A percentile compares a stretch with the other conserved stretches of the same genome.
Evolutionary conservation across 2,888 invertebrate species (phyloP).

Genomic region (Venusia cambrica): DNA sequence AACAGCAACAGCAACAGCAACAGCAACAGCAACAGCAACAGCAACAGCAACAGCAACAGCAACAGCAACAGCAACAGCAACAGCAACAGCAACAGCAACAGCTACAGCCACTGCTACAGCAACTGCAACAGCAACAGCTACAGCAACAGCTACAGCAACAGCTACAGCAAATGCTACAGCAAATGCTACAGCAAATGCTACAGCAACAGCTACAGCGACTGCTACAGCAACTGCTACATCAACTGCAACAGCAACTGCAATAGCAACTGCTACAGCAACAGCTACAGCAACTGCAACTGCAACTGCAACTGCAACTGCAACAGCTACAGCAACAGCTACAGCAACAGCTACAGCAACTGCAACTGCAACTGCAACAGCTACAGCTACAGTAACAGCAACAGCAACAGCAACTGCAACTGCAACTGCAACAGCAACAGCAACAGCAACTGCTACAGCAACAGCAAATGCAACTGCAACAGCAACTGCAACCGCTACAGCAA

Average conservation of each 20-base stretch:
- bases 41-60: no score
- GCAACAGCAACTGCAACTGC: slow-evolving; percentile 3
- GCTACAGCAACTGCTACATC: slow-evolving; percentile 5
- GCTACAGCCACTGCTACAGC: no score
- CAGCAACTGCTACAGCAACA: background rate
- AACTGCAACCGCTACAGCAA: background rate
- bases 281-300: background rate
- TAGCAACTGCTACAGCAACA: no score
- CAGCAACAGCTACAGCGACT: slow-evolving; percentile 3
- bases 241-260: background rate
- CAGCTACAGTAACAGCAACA: background rate
- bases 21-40: no score
- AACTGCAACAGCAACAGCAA: slow-evolving; percentile 1
- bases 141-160: slow-evolving; percentile 3
- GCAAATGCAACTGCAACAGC: background rate
- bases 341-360: slow-evolving; percentile 6
- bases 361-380: slow-evolving; percentile 1
- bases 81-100: no score
- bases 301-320: no score
- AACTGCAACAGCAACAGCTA: no score
- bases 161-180: no score
- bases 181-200: slow-evolving; percentile 16
- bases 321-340: slow-evolving; percentile 1
- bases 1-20: no score
- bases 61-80: slow-evolving; percentile 14